phyloP scores from a whole-genome alignment of 2,888 invertebrate genomes.

The Ormia ochracea region DNA sequence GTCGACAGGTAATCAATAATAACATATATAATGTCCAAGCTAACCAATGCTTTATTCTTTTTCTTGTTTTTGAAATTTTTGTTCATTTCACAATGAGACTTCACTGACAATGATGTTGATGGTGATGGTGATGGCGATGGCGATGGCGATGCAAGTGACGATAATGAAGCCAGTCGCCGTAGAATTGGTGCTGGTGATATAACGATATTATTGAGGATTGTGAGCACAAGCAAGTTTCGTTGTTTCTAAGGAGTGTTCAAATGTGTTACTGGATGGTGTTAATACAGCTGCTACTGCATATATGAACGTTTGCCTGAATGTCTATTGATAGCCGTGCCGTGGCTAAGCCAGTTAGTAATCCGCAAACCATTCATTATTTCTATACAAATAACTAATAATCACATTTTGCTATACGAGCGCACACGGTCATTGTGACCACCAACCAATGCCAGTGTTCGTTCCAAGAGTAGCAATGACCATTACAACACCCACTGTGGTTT shows the following conservation, averaged over 20 bases:
- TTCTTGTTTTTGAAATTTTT: background rate
- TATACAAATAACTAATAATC: conserved; percentile 57
- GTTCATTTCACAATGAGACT: conserved; percentile 19
- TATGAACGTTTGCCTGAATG: background rate
- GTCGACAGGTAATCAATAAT: conserved; percentile 65
- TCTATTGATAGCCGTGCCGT: background rate
- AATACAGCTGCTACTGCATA: conserved; percentile 58
- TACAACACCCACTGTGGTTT: conserved; percentile 50
- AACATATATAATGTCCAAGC: conserved; percentile 53
- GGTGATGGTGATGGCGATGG: background rate
- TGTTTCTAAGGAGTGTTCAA: conserved; percentile 48
- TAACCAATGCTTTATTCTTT: background rate
- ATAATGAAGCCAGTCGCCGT: conserved; percentile 7
- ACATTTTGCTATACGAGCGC: conserved; percentile 8
- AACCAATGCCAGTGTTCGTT: background rate
- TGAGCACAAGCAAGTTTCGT: conserved; percentile 22
- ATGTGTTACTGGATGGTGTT: conserved; percentile 55
- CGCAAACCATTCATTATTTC: conserved; percentile 11
- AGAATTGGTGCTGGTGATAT: background rate
- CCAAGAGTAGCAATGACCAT: conserved; percentile 37
- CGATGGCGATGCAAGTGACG: conserved; percentile 4
- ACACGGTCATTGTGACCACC: conserved; percentile 11
- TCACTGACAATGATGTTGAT: conserved; percentile 4
- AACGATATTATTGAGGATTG: conserved; percentile 30
- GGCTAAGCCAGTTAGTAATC: conserved; percentile 5